Evolutionary conservation across 2,797 vertebrate genomes (phyloP).

Genomic region (Kryptolebias ocellatus): DNA sequence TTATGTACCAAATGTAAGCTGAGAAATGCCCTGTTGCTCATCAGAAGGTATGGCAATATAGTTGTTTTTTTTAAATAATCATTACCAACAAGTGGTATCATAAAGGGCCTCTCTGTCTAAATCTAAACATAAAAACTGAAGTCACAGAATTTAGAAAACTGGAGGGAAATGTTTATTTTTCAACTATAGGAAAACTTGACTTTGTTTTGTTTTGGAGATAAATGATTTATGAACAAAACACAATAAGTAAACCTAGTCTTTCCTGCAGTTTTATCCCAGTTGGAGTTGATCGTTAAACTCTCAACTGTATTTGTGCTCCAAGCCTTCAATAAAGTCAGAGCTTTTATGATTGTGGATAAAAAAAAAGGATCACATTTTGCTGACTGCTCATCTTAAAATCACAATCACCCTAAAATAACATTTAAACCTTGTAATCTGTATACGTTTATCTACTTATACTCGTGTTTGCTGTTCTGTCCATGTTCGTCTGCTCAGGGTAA

Average conservation of each 20-base stretch:
- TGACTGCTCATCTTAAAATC: constrained; percentile 28
- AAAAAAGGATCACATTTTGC: constrained; percentile 26
- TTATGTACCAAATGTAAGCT: constrained; percentile 5
- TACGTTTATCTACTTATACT: constrained; percentile 21
- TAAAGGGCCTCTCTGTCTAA: constrained; percentile 23
- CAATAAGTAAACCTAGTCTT: constrained; percentile 26
- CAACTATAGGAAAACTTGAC: constrained; percentile 34
- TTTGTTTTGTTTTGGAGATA: constrained; percentile 40
- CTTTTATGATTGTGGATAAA: constrained; percentile 31
- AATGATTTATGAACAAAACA: constrained; percentile 49
- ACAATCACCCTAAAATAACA: constrained; percentile 20
- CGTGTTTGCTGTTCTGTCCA: constrained; percentile 32
- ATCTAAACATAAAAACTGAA: constrained; percentile 48
- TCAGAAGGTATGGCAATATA: not conserved
- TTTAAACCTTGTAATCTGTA: constrained; percentile 25
- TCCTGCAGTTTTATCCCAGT: constrained; percentile 44
- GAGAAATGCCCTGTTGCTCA: constrained; percentile 14
- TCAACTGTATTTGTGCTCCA: constrained; percentile 19
- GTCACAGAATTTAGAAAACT: constrained; percentile 13
- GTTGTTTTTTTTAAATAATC: not conserved
- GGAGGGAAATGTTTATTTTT: constrained; percentile 31
- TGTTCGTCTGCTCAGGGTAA: constrained; percentile 38
- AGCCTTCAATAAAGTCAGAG: constrained; percentile 27
- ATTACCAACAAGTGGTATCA: no score
- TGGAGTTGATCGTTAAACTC: constrained; percentile 38